These are phyloP conservation scores for Drosophila falleni DNA, from an alignment of 2,888 invertebrate species.

Conservation along the genomic window DNA sequence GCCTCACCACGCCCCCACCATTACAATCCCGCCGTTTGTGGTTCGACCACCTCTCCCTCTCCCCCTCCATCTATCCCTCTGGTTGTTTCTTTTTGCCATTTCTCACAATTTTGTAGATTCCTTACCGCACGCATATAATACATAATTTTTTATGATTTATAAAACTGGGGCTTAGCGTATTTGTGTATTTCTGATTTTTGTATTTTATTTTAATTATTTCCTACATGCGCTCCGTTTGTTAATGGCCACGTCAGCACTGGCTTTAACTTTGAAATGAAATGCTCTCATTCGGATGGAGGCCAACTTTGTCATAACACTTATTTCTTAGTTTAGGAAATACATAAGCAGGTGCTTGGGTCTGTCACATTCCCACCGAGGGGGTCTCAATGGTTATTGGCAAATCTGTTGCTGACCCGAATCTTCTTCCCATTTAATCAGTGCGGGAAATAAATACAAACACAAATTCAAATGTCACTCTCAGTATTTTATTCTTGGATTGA, in stretches of 20 bases:
- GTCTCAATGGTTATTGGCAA: conserved; percentile 8
- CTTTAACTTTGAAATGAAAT: conserved; percentile 21
- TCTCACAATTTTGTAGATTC: conserved; percentile 33
- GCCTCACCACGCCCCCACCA: conserved; percentile 30
- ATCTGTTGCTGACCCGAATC: conserved; percentile 6
- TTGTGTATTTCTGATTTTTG: conserved; percentile 12
- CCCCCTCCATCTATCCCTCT: not conserved
- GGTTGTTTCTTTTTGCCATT: conserved; percentile 19
- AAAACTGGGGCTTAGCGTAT: conserved; percentile 39
- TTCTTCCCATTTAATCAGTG: not conserved
- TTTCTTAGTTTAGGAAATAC: conserved; percentile 13
- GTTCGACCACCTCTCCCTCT: too few relatives aligned
- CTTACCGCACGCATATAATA: conserved; percentile 65
- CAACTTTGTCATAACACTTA: conserved; percentile 33
- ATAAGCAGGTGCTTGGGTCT: not conserved
- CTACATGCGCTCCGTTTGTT: conserved; percentile 69
- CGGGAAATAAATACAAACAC: not conserved
- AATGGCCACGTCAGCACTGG: conserved; percentile 58
- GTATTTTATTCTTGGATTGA: not conserved
- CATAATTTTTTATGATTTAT: conserved; percentile 82
- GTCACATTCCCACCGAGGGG: not conserved
- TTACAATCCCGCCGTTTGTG: conserved; percentile 14
- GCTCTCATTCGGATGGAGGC: conserved; percentile 52
- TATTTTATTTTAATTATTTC: conserved; percentile 68
- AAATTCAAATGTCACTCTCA: conserved; percentile 7